Evolutionary conservation across 2,888 invertebrate species (phyloP), one percentile per base, ranked within the genome.

Genomic region (Trilocha varians): DNA sequence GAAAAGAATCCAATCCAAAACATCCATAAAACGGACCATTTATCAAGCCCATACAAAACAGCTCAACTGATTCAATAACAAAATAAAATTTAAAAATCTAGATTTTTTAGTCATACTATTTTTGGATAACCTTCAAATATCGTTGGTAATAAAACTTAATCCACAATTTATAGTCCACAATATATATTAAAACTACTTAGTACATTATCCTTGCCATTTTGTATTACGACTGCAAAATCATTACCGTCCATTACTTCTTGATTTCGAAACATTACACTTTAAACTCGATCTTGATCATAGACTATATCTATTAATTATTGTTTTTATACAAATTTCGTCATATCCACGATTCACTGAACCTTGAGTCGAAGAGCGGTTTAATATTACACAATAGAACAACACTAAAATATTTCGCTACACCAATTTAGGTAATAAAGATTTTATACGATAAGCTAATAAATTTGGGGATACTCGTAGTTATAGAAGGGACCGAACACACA

Each of bases 261-360:
- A 25, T 25, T 6, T 9, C 11, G 25, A 25, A 25, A 25, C 11
- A 1, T 25, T 9, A 25, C 25, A 25, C 6, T 25, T 25, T 25
- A 11, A 25, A 25, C 25, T 25, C 25, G 34, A 4, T 36, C 35
- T 43, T 13, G 33, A 16, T 33, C 13, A 11, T 13, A 33, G 33
- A 39, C 16, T 25, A 25, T 25, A 25, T 25, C 5, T 3, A 9
- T 33, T 16, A 39, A 39, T 39, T 39, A 33, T 32, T 34, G 13
- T 16, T 17, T 34, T 39, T 34, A 13, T 34, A 13, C 16, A 13
- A 13, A 17, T 39, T 34, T 39, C 17, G 39, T 39, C 33, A 34
- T 16, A 8, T 17, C 16, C 17, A 13, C 33, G 15, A 13, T 33
- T 33, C 11, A 25, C n/a, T 3, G 16, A 33, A 17, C 39, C 39